Percentiles rank a stretch among this genome's conserved stretches.
phyloP scores from a whole-genome alignment of 2,113 vertebrate genomes.

The Leuciscus idus region DNA sequence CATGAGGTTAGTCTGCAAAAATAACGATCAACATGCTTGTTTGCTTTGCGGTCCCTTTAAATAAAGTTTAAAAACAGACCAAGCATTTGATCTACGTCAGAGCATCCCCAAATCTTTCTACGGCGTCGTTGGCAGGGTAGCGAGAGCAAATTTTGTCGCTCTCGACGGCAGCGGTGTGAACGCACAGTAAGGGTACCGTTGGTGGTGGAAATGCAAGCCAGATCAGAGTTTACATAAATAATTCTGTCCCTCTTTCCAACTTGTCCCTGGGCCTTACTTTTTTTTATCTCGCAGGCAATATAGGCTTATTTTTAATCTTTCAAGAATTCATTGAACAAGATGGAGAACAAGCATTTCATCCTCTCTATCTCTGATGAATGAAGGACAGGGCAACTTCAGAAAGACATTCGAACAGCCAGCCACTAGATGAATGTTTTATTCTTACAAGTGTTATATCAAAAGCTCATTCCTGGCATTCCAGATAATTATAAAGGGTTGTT shows the following conservation, averaged over 20 bases:
- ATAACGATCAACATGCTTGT: no score
- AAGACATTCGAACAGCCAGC: slow-evolving; percentile 23
- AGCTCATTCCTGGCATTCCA: background rate
- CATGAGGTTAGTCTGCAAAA: no score
- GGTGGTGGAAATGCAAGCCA: no score
- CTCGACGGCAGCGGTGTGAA: no score
- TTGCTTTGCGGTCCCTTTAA: no score
- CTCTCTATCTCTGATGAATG: background rate
- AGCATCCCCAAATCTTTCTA: no score
- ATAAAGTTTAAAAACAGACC: no score
- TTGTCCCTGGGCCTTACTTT: background rate
- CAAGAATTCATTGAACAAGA: background rate
- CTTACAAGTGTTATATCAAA: background rate
- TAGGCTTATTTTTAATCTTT: background rate
- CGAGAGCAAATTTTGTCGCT: no score
- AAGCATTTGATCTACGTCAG: no score
- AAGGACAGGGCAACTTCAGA: slow-evolving; percentile 1
- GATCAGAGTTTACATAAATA: no score
- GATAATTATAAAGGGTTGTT: slow-evolving; percentile 21
- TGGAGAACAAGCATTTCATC: background rate
- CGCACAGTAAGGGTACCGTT: no score
- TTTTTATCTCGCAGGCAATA: background rate
- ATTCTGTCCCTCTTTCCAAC: background rate
- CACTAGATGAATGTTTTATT: slow-evolving; percentile 9
- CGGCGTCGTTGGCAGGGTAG: no score